phyloP scores from a whole-genome alignment of 2,797 vertebrate genomes.

The Yasuhikotakia modesta region DNA sequence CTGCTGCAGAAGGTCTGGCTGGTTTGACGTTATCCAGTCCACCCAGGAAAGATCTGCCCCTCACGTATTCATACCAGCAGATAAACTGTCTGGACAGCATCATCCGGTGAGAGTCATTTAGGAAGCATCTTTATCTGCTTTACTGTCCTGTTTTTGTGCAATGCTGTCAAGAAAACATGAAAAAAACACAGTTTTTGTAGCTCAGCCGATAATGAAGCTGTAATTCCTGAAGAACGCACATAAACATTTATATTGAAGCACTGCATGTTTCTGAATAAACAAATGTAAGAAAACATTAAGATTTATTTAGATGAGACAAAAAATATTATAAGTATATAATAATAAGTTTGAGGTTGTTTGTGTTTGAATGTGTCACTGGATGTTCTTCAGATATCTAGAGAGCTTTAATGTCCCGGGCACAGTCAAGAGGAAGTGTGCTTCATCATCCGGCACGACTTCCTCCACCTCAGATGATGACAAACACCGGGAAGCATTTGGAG shows the following conservation, averaged over 20 bases:
- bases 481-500: no score
- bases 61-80: conserved; percentile 76
- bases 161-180: no score
- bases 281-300: no score
- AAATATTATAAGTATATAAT: no score
- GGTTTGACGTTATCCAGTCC: conserved; percentile 34
- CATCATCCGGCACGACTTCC: conserved; percentile 64
- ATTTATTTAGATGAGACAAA: no score
- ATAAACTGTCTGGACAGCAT: conserved; percentile 71
- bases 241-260: not conserved
- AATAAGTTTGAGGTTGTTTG: not conserved
- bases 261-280: not conserved
- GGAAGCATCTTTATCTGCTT: not conserved
- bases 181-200: no score
- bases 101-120: conserved; percentile 71
- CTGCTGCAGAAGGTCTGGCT: conserved; percentile 26
- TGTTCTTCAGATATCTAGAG: conserved; percentile 79
- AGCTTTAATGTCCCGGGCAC: conserved; percentile 78
- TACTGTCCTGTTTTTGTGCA: not conserved
- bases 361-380: not conserved
- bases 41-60: conserved; percentile 69
- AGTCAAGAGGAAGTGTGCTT: conserved; percentile 78
- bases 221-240: no score
- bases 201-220: no score
- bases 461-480: conserved; percentile 68